Conservation (phyloP, 2,113 vertebrate genomes). For the Craseonycteris thonglongyai region DNA sequence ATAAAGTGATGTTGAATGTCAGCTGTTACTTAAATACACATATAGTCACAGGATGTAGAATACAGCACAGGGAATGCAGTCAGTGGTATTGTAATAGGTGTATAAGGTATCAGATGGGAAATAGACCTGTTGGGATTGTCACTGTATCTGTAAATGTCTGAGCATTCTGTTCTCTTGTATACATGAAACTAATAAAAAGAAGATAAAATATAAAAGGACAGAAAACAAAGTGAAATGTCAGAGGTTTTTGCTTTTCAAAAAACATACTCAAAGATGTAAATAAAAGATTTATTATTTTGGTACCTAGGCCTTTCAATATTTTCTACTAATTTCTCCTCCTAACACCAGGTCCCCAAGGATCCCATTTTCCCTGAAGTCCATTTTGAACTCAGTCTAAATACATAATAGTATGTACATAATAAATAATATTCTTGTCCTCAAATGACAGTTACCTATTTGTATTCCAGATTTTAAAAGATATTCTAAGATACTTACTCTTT, state of each 20-base stretch:
- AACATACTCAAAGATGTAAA: neutral
- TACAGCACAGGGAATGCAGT: no score
- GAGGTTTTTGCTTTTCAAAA: neutral
- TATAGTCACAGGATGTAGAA: no score
- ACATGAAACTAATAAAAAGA: no score
- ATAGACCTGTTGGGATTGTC: no score
- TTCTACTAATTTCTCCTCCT: neutral
- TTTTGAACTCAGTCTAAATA: slow-evolving; percentile 7
- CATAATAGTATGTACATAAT: neutral
- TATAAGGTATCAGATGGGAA: no score
- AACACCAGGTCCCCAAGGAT: neutral
- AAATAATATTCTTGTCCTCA: neutral
- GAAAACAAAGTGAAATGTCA: no score
- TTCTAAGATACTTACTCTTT: neutral
- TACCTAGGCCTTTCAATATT: neutral
- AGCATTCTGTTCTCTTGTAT: no score
- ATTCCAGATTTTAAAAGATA: neutral
- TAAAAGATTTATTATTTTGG: neutral
- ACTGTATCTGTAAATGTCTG: no score
- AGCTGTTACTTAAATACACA: no score
- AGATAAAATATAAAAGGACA: no score
- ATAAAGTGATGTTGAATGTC: no score
- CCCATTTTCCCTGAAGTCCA: neutral
- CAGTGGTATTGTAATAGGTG: no score
- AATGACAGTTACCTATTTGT: neutral